phyloP scores from a whole-genome alignment of 2,113 vertebrate species.

The Ahaetulla prasina region DNA sequence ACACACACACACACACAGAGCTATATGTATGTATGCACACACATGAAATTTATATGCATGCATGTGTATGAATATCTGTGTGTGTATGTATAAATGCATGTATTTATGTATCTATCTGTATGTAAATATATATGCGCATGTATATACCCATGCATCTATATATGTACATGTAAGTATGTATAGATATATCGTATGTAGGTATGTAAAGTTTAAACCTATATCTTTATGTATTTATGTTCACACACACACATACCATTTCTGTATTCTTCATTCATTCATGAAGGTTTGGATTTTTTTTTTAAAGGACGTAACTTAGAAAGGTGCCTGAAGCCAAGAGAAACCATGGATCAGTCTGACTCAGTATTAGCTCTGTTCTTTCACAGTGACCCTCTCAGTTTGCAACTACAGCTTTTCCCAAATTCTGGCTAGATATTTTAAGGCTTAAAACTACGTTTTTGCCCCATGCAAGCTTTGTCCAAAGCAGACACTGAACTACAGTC shows the following conservation, averaged over 20 bases:
- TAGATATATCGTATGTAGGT: neutral
- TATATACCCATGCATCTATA: neutral
- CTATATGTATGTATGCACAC: neutral
- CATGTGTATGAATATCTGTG: neutral
- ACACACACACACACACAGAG: no score
- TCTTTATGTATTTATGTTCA: neutral
- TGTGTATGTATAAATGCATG: neutral
- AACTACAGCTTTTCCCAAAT: neutral
- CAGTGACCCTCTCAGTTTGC: neutral
- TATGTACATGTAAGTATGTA: neutral
- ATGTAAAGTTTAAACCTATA: neutral
- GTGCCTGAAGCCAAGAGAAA: neutral
- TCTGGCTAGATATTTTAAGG: neutral
- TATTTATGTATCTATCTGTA: neutral
- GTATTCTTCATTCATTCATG: neutral
- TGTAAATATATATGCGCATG: neutral
- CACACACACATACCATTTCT: neutral
- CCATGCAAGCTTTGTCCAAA: neutral
- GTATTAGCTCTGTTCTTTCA: neutral
- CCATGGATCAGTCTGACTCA: neutral
- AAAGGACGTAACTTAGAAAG: neutral
- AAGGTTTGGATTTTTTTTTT: neutral
- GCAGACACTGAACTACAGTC: neutral
- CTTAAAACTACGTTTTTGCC: neutral
- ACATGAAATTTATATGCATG: neutral